Percentiles rank a stretch among this genome's conserved stretches.
Conservation (phyloP, 2,113 vertebrate species). For the Psettodes erumei region DNA sequence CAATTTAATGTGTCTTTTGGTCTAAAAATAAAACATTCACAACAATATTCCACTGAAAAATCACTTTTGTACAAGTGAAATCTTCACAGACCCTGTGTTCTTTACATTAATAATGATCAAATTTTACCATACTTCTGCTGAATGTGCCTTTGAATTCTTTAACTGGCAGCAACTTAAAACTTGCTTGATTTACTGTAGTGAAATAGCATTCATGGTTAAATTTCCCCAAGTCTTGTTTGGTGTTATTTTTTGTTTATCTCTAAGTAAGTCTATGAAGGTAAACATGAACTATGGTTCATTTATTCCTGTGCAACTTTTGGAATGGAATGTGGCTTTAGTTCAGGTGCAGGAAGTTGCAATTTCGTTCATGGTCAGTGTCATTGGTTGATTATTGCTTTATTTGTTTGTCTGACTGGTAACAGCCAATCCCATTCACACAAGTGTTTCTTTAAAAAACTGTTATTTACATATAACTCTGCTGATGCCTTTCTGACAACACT, state of each 20-base stretch:
- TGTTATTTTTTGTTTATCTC: no score
- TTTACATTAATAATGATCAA: background rate
- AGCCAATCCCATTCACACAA: background rate
- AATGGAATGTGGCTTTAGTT: background rate
- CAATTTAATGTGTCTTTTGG: background rate
- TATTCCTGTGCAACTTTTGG: background rate
- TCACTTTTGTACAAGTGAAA: background rate
- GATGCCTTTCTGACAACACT: background rate
- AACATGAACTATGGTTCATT: background rate
- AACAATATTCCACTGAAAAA: background rate
- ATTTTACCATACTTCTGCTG: background rate
- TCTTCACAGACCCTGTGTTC: background rate
- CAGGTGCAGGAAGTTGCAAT: background rate
- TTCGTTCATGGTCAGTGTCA: background rate
- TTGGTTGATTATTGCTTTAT: background rate
- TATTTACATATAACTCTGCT: background rate
- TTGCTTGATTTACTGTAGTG: background rate
- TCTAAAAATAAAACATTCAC: background rate
- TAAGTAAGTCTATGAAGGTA: background rate
- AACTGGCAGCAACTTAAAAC: background rate
- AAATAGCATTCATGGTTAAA: background rate
- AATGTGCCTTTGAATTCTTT: constrained; percentile 1
- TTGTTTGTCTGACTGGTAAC: background rate
- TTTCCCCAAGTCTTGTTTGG: background rate
- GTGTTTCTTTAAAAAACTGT: no score